Conservation (phyloP, 2,113 vertebrate genomes). For the Megaleporinus macrocephalus region DNA sequence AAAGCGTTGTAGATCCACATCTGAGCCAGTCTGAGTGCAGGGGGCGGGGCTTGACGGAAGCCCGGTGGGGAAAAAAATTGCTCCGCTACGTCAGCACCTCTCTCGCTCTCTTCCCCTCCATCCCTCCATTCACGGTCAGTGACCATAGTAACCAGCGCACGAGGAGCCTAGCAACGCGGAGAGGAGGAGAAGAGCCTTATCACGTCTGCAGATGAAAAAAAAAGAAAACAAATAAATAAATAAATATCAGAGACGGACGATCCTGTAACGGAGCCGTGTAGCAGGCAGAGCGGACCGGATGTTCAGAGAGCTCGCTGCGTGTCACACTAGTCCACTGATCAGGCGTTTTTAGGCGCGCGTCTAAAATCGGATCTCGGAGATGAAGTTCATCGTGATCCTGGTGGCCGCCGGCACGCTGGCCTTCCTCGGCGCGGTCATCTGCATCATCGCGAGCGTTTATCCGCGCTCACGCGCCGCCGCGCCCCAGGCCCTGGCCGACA, state of each 20-base stretch:
- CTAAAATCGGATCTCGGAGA: constrained; percentile 49
- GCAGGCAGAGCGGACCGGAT: not conserved
- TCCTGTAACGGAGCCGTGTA: not conserved
- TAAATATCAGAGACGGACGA: not conserved
- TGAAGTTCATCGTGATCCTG: constrained; percentile 94
- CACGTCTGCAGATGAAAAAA: constrained; percentile 19
- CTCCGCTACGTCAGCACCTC: not conserved
- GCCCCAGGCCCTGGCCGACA: constrained; percentile 73
- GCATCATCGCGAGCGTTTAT: constrained; percentile 94
- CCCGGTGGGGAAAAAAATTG: not conserved
- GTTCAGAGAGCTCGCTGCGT: not conserved
- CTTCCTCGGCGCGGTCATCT: constrained; percentile 93
- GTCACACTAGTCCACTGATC: not conserved
- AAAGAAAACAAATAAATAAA: constrained; percentile 8
- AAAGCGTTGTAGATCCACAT: too few relatives aligned
- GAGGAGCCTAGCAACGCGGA: constrained; percentile 74
- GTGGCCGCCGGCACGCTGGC: constrained; percentile 91
- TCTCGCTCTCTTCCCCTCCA: constrained; percentile 34
- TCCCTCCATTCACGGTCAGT: constrained; percentile 46
- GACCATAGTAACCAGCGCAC: constrained; percentile 74
- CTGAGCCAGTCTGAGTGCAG: not conserved
- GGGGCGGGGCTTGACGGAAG: not conserved
- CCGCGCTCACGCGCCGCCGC: constrained; percentile 78
- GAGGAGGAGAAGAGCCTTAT: constrained; percentile 48
- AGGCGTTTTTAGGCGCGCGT: not conserved